Conservation (phyloP, 2,113 vertebrate species). For the Serranochromis macrocephalus region DNA sequence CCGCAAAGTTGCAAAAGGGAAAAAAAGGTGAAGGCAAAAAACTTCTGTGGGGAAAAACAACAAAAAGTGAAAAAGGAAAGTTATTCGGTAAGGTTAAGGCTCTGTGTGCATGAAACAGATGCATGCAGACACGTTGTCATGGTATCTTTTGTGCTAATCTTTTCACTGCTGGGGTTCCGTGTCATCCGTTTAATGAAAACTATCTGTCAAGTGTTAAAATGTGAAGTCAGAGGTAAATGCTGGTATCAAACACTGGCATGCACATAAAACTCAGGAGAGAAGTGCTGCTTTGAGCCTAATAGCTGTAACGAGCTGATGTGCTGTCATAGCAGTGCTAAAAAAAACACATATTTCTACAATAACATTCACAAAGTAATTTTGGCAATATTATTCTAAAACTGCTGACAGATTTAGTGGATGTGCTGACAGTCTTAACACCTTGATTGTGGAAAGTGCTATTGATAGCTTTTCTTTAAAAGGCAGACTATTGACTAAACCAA, state of each 20-base stretch:
- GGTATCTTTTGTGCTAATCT: conserved; percentile 18
- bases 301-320: conserved; percentile 11
- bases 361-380: conserved; percentile 38
- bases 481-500: conserved; percentile 34
- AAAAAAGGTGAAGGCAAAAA: not conserved
- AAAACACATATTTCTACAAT: conserved; percentile 11
- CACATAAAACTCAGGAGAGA: not conserved
- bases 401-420: conserved; percentile 43
- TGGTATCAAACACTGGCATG: not conserved
- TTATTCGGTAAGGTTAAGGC: not conserved
- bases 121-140: conserved; percentile 9
- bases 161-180: not conserved
- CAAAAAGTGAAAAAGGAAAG: not conserved
- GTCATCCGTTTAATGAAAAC: conserved; percentile 34
- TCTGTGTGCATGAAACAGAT: not conserved
- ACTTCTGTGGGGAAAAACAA: not conserved
- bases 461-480: conserved; percentile 54
- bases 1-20: not conserved
- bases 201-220: conserved; percentile 16
- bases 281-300: conserved; percentile 9
- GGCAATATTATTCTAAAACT: conserved; percentile 37
- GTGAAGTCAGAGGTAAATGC: not conserved
- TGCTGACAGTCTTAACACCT: conserved; percentile 51
- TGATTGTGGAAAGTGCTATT: conserved; percentile 57
- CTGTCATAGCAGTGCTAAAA: conserved; percentile 10